phyloP scores from a whole-genome alignment of 2,888 invertebrate genomes.

The Latheticus oryzae region DNA sequence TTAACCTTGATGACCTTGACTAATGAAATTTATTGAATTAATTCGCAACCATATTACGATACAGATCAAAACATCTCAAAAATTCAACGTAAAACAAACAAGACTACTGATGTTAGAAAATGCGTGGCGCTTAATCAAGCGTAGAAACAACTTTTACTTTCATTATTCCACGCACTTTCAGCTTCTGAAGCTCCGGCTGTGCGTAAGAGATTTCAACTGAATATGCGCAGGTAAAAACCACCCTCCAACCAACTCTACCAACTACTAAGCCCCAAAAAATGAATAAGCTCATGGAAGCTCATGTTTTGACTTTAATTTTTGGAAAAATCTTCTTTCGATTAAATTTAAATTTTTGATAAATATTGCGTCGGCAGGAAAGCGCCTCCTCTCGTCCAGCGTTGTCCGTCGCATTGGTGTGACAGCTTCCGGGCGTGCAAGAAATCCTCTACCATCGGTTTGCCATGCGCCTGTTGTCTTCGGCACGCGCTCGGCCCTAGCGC shows the following conservation, averaged over 20 bases:
- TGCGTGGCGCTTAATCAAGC: constrained; percentile 17
- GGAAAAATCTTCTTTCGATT: no score
- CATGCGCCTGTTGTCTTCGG: constrained; percentile 65
- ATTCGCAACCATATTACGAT: constrained; percentile 1
- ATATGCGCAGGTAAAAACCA: constrained; percentile 4
- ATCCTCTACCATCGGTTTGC: constrained; percentile 59
- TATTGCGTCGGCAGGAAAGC: no score
- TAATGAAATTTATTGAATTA: constrained; percentile 2
- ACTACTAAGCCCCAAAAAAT: no score
- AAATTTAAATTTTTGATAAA: no score
- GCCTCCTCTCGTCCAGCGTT: no score
- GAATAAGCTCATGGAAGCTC: no score
- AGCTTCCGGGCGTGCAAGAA: constrained; percentile 50
- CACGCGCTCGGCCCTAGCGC: constrained; percentile 65
- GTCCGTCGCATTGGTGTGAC: no score
- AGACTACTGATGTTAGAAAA: not conserved
- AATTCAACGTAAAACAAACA: constrained; percentile 1
- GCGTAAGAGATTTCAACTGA: no score
- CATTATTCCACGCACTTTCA: not conserved
- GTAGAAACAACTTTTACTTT: constrained; percentile 33
- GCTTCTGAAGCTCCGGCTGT: no score
- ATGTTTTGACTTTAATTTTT: no score
- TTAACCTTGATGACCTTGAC: constrained; percentile 12
- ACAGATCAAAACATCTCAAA: not conserved
- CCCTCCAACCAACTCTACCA: constrained; percentile 5